Conservation (phyloP, 2,888 invertebrate species). For the Drosophila setosimentum region DNA sequence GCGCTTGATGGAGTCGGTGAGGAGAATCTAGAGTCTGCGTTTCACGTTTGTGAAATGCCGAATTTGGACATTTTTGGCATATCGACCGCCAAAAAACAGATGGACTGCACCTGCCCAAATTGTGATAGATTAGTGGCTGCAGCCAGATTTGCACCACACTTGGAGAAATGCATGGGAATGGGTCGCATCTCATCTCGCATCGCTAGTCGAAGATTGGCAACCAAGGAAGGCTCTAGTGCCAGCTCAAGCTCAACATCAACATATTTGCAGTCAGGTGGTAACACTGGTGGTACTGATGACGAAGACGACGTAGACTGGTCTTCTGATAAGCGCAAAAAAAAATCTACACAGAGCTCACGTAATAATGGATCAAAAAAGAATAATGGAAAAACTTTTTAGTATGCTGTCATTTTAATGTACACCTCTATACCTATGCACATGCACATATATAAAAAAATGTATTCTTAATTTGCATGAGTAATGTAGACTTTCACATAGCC, state of each 20-base stretch:
- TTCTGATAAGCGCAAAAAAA: constrained; percentile 89
- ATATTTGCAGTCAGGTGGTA: constrained; percentile 87
- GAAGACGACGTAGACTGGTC: constrained; percentile 96
- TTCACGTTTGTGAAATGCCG: constrained; percentile 88
- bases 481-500: constrained; percentile 41
- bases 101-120: constrained; percentile 88
- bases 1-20: constrained; percentile 88
- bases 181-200: constrained; percentile 95
- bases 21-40: constrained; percentile 85
- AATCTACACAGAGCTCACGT: constrained; percentile 84
- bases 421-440: not conserved
- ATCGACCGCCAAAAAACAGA: constrained; percentile 92
- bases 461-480: constrained; percentile 19
- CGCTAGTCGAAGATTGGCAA: constrained; percentile 92
- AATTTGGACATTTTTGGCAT: constrained; percentile 95
- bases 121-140: constrained; percentile 88
- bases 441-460: constrained; percentile 1
- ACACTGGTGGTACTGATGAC: constrained; percentile 90
- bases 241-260: constrained; percentile 84
- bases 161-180: constrained; percentile 98
- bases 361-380: constrained; percentile 85
- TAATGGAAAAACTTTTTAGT: constrained; percentile 83
- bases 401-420: not conserved
- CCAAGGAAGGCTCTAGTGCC: constrained; percentile 88
- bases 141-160: constrained; percentile 95